Conservation (phyloP, 2,797 vertebrate species). For the Chanos chanos region DNA sequence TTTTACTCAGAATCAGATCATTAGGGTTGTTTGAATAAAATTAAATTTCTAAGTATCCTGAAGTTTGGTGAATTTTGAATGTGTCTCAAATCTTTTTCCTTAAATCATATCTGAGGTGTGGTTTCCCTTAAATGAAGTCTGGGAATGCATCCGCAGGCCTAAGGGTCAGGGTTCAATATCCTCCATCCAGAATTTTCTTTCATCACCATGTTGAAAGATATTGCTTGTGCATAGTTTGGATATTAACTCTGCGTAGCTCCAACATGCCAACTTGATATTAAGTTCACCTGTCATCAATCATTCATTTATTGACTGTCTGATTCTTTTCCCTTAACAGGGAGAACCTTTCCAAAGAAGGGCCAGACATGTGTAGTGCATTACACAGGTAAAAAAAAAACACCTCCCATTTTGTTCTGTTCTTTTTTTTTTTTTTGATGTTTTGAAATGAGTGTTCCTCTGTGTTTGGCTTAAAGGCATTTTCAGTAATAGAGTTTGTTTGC, state of each 20-base stretch:
- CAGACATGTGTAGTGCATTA: slow-evolving; percentile 98
- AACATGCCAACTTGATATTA: not conserved
- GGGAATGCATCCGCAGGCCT: not conserved
- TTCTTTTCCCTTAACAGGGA: slow-evolving; percentile 71
- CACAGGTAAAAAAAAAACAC: slow-evolving; percentile 80
- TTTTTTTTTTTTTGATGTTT: not conserved
- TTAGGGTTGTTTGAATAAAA: too few species aligned
- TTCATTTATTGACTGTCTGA: slow-evolving; percentile 20
- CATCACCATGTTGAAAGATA: not conserved
- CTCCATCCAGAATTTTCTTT: not conserved
- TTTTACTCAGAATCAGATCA: too few species aligned
- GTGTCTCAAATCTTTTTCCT: too few species aligned
- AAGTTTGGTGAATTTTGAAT: too few species aligned
- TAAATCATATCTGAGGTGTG: too few species aligned
- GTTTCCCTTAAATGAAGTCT: too few species aligned
- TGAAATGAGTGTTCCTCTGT: not conserved
- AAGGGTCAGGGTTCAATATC: too few species aligned
- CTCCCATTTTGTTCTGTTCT: slow-evolving; percentile 5
- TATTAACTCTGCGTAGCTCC: not conserved
- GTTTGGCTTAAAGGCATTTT: not conserved
- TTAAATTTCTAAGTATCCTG: too few species aligned
- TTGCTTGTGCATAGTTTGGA: not conserved
- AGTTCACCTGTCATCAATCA: not conserved
- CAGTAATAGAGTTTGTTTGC: not conserved
- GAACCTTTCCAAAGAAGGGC: slow-evolving; percentile 98